Conservation (phyloP, 2,797 vertebrate genomes). For the Lophius americanus region DNA sequence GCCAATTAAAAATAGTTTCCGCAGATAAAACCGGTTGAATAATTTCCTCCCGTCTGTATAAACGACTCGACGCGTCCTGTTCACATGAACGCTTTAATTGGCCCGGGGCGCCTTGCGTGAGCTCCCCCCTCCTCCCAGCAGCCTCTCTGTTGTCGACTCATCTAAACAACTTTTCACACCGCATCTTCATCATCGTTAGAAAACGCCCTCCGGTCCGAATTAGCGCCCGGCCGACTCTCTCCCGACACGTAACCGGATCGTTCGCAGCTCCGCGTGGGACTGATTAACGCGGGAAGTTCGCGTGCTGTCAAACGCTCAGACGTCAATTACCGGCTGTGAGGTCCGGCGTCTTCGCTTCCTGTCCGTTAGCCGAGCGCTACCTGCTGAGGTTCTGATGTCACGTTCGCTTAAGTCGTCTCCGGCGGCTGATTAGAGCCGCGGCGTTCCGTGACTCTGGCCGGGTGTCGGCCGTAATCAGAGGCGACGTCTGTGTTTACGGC, state of each 20-base stretch:
- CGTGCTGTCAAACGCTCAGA: slow-evolving; percentile 27
- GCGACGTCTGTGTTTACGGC: slow-evolving; percentile 17
- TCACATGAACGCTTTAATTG: slow-evolving; percentile 13
- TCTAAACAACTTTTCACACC: slow-evolving; percentile 50
- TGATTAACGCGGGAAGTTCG: slow-evolving; percentile 41
- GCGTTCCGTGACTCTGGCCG: slow-evolving; percentile 45
- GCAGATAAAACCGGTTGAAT: no score
- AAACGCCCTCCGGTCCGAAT: slow-evolving; percentile 29
- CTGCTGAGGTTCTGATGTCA: slow-evolving; percentile 51
- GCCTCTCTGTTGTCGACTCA: slow-evolving; percentile 22
- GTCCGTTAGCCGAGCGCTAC: slow-evolving; percentile 18
- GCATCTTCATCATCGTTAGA: slow-evolving; percentile 36
- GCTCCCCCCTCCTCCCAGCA: background rate
- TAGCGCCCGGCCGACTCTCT: slow-evolving; percentile 25
- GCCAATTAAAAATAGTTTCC: no score
- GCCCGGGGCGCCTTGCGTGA: background rate
- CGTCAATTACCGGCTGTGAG: background rate
- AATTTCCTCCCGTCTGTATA: no score
- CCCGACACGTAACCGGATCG: slow-evolving; percentile 22
- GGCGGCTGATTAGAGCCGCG: slow-evolving; percentile 33
- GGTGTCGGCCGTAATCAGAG: slow-evolving; percentile 28
- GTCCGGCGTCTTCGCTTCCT: slow-evolving; percentile 1
- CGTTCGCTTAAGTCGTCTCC: slow-evolving; percentile 20
- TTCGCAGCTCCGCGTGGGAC: slow-evolving; percentile 14
- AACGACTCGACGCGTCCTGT: slow-evolving; percentile 2